Conservation (phyloP, 2,797 vertebrate species). For the Fundulus diaphanus region DNA sequence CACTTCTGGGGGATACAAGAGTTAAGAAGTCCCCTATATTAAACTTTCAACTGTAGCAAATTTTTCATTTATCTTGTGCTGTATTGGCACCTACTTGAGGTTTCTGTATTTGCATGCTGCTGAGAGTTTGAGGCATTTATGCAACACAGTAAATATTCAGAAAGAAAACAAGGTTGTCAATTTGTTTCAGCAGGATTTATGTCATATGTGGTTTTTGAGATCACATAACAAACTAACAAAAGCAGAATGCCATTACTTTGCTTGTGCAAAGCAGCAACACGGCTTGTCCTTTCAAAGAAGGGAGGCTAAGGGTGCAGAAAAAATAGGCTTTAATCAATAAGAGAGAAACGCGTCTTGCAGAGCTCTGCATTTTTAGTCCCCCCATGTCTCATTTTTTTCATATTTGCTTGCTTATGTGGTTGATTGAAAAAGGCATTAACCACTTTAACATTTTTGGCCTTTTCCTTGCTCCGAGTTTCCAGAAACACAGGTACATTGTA, state of each 20-base stretch:
- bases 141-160: constrained; percentile 2
- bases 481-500: constrained; percentile 16
- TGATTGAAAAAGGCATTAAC: constrained; percentile 52
- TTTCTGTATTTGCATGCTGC: constrained; percentile 29
- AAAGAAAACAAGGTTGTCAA: constrained; percentile 2
- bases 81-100: constrained; percentile 48
- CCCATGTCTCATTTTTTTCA: constrained; percentile 30
- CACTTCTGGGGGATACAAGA: constrained; percentile 41
- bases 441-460: constrained; percentile 58
- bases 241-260: constrained; percentile 10
- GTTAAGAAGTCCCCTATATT: constrained; percentile 29
- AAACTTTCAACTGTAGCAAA: constrained; percentile 44
- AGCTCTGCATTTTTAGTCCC: constrained; percentile 50
- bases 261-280: constrained; percentile 25
- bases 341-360: constrained; percentile 57
- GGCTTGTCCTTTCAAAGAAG: constrained; percentile 42
- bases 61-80: constrained; percentile 49
- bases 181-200: constrained; percentile 35
- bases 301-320: constrained; percentile 47
- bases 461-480: constrained; percentile 13
- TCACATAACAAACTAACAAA: constrained; percentile 21
- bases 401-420: constrained; percentile 62
- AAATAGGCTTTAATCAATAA: constrained; percentile 70
- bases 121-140: constrained; percentile 29
- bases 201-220: constrained; percentile 38